Base-by-base conservation (phyloP, 2,888 invertebrate genomes). In the Tetragnatha montana region DNA sequence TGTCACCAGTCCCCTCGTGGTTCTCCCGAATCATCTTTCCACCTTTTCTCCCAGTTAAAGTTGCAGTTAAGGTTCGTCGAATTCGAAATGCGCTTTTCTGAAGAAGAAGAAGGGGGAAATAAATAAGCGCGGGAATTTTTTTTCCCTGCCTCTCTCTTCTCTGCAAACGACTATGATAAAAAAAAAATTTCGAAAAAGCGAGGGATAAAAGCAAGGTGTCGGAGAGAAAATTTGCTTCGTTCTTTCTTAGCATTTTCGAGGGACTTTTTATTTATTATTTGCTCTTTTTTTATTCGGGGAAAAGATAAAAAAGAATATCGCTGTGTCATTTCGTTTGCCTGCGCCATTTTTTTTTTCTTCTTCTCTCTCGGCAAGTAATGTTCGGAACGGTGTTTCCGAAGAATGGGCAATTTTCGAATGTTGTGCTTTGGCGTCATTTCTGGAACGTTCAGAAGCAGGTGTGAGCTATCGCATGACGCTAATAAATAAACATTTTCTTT, bases 1-100 rank as follows among this genome's bases (percentile, higher is more conserved):
- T 81, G 75, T 81, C 85, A 71, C 81, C 71, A 73, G 35, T 35
- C 73, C 69, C 76, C 88, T 74, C 70, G 74, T 82, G 80, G 80
- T 68, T 81, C 51, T 81, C 21, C 68, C 76, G 85, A 89, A 89
- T 89, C 85, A 85, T 89, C 89, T 89, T 75, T 89, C 89, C 85
- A 89, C 81, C 81, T 85, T 86, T 85, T 86, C 86, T 86, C 49
- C 86, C 86, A 86, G 86, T 89, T 89, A 89, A 85, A 81, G 89
- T 89, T 85, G 85, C 89, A 89, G 89, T 89, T 89, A 89, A 74
- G 89, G 85, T 85, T 85, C 85, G 89, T 86, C 87, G 87, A 87
- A 87, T 87, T 87, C 82, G 87, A 81, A 87, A 87, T 87, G 81
- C 76, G 70, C 87, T 82, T 87, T 80, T 79, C 69, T 84, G 21